Conservation (phyloP, 2,797 vertebrate species). For the Alca torda region DNA sequence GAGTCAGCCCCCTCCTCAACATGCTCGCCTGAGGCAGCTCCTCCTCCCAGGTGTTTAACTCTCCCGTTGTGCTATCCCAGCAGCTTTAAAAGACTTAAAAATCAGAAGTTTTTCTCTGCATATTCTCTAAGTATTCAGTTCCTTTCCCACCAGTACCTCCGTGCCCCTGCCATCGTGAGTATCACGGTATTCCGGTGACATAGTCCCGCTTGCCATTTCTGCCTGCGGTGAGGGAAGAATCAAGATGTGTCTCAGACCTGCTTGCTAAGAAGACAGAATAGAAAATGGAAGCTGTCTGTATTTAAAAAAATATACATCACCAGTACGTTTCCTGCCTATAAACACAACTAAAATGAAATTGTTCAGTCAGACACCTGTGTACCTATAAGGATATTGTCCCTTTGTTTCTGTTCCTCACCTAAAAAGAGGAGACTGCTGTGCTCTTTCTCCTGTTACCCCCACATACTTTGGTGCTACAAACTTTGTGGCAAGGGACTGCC, state of each 20-base stretch:
- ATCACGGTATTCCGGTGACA: not conserved
- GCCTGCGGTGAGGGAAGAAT: not conserved
- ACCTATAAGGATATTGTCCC: not conserved
- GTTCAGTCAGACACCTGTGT: not conserved
- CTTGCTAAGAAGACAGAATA: not conserved
- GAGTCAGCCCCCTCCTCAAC: not conserved
- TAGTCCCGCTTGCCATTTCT: not conserved
- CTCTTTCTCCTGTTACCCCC: not conserved
- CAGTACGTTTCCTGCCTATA: not conserved
- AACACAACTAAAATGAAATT: not conserved
- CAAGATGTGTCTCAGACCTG: not conserved
- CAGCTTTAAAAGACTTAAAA: not conserved
- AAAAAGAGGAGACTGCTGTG: not conserved
- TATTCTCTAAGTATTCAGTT: not conserved
- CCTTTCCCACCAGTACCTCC: not conserved
- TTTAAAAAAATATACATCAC: not conserved
- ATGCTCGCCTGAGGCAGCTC: not conserved
- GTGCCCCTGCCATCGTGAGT: accelerated
- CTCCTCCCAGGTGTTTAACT: not conserved
- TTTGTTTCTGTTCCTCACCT: not conserved
- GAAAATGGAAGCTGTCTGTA: not conserved
- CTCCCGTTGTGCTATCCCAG: not conserved
- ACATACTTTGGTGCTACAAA: not conserved
- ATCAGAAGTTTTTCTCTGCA: not conserved
- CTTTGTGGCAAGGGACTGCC: not conserved